phyloP scores from a whole-genome alignment of 2,113 vertebrate genomes.

The Hemichromis elongatus region DNA sequence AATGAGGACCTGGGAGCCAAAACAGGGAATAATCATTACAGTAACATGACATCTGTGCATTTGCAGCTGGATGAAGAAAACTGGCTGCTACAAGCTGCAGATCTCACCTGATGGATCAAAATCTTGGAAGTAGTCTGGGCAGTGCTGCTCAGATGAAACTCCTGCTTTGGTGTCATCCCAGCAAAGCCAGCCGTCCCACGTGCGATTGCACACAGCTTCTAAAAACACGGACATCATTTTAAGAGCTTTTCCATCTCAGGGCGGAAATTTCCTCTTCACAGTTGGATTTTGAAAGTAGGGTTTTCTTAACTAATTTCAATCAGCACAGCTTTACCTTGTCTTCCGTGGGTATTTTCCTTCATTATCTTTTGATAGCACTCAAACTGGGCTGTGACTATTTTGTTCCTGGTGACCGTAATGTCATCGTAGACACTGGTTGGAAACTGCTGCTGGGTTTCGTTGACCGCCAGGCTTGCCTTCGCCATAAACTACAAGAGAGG shows the following conservation, averaged over 20 bases:
- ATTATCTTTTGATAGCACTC: constrained; percentile 98
- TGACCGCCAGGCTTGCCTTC: constrained; percentile 68
- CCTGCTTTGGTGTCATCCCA: constrained; percentile 87
- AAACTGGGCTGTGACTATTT: constrained; percentile 94
- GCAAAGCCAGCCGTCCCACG: constrained; percentile 98
- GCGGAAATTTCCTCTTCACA: background rate
- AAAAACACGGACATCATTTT: background rate
- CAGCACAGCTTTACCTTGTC: constrained; percentile 45
- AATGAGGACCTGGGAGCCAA: background rate
- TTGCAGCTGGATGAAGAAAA: background rate
- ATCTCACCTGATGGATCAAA: constrained; percentile 90
- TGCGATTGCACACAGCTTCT: constrained; percentile 87
- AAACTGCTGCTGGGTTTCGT: constrained; percentile 62
- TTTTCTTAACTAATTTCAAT: background rate
- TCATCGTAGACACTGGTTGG: constrained; percentile 67
- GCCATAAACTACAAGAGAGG: constrained; percentile 64
- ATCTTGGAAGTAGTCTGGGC: constrained; percentile 94
- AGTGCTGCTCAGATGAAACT: constrained; percentile 80
- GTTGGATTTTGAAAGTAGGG: background rate
- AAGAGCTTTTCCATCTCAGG: background rate
- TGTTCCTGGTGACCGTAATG: constrained; percentile 81
- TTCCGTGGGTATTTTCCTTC: constrained; percentile 67
- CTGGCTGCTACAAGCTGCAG: background rate
- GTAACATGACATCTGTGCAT: background rate
- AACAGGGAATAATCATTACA: background rate